A percentile compares a stretch with the other conserved stretches of the same genome.
These are phyloP conservation scores for Ametastegia equiseti DNA, from an alignment of 2,888 invertebrate genomes.

Conservation along the genomic window DNA sequence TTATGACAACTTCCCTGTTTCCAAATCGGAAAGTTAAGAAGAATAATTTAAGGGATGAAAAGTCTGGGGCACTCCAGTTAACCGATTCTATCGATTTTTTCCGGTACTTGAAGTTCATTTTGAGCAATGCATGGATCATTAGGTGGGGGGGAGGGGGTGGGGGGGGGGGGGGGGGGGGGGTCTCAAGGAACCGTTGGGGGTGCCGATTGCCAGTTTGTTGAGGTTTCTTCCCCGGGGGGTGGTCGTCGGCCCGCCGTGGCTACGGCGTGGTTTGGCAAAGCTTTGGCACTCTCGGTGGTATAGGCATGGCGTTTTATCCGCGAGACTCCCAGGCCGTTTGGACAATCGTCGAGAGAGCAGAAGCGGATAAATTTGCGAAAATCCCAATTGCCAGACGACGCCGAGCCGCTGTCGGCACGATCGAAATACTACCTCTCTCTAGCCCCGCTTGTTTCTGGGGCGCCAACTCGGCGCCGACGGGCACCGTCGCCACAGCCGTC, in stretches of 20 bases:
- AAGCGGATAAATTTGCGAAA: conserved; percentile 45
- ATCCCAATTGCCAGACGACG: conserved; percentile 45
- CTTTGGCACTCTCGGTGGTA: neutral
- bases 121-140: neutral
- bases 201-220: conserved; percentile 24
- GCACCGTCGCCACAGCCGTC: conserved; percentile 23
- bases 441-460: conserved; percentile 47
- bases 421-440: conserved; percentile 47
- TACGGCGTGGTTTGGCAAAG: conserved; percentile 41
- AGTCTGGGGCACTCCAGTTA: no score
- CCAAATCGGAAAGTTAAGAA: no score
- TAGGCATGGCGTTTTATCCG: conserved; percentile 31
- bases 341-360: conserved; percentile 42
- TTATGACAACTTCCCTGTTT: no score
- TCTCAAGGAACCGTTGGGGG: neutral
- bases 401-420: conserved; percentile 45
- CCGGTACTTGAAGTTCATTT: neutral
- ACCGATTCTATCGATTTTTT: neutral
- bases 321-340: conserved; percentile 35
- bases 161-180: no score
- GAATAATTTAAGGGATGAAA: no score
- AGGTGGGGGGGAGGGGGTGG: no score
- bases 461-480: conserved; percentile 40
- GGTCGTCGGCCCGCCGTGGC: conserved; percentile 21
- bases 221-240: conserved; percentile 23